Conservation (phyloP, 2,113 vertebrate genomes). For the Cyanoramphus novaezelandiae region DNA sequence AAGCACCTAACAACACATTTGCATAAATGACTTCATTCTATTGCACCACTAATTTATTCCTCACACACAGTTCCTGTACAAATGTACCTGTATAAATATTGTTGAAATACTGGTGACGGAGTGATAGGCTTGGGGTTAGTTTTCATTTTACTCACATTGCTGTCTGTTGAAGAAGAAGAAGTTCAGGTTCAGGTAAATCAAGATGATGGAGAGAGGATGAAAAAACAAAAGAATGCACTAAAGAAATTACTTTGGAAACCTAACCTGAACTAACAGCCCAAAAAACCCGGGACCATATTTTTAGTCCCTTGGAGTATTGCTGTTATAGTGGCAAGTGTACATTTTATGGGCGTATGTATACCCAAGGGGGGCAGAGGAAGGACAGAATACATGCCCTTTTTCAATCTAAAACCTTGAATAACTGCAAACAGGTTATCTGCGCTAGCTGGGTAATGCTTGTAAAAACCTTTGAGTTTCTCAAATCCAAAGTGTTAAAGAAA, state of each 20-base stretch:
- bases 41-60: not conserved
- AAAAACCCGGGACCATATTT: not conserved
- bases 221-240: not conserved
- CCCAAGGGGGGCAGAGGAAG: not conserved
- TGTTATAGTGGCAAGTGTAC: not conserved
- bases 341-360: not conserved
- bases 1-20: not conserved
- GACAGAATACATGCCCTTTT: not conserved
- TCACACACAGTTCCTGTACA: not conserved
- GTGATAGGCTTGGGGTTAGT: not conserved
- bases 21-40: not conserved
- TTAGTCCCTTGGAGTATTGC: not conserved
- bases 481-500: not conserved
- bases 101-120: not conserved
- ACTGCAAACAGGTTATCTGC: not conserved
- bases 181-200: not conserved
- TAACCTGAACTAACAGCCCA: not conserved
- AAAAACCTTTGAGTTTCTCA: not conserved
- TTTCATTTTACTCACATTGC: not conserved
- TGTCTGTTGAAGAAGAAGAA: not conserved
- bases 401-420: not conserved
- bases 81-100: not conserved
- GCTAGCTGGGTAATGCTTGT: not conserved
- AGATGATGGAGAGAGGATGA: not conserved
- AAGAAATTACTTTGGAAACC: not conserved